phyloP scores from a whole-genome alignment of 2,113 vertebrate species.

The Caracal caracal region DNA sequence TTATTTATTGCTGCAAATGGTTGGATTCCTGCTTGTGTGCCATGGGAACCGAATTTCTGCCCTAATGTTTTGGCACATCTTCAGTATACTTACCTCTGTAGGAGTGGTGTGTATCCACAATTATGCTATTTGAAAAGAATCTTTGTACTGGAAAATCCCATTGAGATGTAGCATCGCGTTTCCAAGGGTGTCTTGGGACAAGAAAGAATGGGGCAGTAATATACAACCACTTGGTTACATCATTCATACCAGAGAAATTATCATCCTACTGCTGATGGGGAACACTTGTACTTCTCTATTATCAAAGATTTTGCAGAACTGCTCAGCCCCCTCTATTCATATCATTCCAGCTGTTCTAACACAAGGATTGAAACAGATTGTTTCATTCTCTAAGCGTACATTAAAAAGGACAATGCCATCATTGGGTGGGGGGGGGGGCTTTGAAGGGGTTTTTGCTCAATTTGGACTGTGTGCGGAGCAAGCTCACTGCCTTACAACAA shows the following conservation, averaged over 20 bases:
- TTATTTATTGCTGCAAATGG: conserved; percentile 59
- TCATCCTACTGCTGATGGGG: conserved; percentile 72
- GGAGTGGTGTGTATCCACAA: conserved; percentile 74
- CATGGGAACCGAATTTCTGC: conserved; percentile 71
- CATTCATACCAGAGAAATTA: conserved; percentile 80
- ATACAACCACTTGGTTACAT: conserved; percentile 75
- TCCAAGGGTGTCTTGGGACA: conserved; percentile 78
- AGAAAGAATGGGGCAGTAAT: conserved; percentile 74
- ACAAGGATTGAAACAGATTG: conserved; percentile 68
- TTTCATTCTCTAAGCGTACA: conserved; percentile 63
- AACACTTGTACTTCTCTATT: conserved; percentile 76
- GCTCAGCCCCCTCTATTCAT: conserved; percentile 72
- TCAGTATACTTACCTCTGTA: conserved; percentile 78
- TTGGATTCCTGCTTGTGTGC: conserved; percentile 58
- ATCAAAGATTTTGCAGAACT: conserved; percentile 76
- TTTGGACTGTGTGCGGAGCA: conserved; percentile 78
- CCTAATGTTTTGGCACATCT: conserved; percentile 73
- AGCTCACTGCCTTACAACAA: conserved; percentile 76
- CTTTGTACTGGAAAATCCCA: conserved; percentile 80
- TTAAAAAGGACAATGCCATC: conserved; percentile 72
- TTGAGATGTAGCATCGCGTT: conserved; percentile 74
- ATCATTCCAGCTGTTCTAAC: conserved; percentile 80
- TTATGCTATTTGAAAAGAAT: conserved; percentile 80
- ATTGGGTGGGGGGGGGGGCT: conserved; percentile 66
- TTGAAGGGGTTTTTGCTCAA: conserved; percentile 64